These are phyloP conservation scores for Chaetorhynchus papuensis DNA, from an alignment of 2,113 vertebrate genomes.

Conservation along the genomic window DNA sequence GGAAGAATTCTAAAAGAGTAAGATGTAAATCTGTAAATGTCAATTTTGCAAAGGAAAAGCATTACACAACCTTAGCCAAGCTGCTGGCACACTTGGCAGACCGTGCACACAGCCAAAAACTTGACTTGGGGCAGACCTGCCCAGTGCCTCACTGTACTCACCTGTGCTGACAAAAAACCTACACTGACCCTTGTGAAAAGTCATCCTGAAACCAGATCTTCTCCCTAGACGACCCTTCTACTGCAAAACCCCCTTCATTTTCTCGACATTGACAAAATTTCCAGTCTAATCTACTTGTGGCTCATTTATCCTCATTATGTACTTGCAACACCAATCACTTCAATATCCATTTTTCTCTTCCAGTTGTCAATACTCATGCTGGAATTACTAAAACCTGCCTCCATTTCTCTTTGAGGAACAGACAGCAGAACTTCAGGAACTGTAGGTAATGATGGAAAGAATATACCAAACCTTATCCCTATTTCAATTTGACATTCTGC, in stretches of 20 bases:
- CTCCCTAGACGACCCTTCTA: background rate
- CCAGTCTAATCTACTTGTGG: background rate
- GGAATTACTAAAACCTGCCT: background rate
- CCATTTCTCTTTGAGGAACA: background rate
- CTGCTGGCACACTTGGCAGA: background rate
- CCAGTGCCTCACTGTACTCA: background rate
- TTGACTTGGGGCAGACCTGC: background rate
- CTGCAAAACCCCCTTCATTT: background rate
- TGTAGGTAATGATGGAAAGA: background rate
- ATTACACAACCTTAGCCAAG: background rate
- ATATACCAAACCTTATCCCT: background rate
- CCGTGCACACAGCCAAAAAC: background rate
- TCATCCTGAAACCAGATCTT: background rate
- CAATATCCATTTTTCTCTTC: background rate
- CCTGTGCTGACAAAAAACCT: background rate
- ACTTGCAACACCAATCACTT: background rate
- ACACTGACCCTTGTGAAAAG: background rate
- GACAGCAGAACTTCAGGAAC: background rate
- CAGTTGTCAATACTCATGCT: background rate
- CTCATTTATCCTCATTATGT: background rate
- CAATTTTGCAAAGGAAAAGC: background rate
- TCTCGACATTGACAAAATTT: background rate
- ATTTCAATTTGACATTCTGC: background rate
- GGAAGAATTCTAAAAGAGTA: slow-evolving; percentile 70
- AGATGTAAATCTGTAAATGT: background rate